These are phyloP conservation scores for Synergus umbraculus DNA, from an alignment of 2,888 invertebrate genomes.

Conservation along the genomic window DNA sequence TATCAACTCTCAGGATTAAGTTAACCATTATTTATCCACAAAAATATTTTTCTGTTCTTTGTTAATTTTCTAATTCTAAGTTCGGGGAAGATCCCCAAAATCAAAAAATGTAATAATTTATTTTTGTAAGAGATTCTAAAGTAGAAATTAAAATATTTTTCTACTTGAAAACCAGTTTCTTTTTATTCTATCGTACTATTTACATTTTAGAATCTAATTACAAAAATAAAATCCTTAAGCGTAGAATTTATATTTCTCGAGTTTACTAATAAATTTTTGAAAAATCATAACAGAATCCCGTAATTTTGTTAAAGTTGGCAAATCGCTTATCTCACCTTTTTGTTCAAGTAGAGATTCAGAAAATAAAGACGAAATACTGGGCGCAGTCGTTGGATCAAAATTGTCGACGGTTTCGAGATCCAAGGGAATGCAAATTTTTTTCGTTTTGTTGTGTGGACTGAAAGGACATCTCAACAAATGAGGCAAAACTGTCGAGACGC, in stretches of 20 bases:
- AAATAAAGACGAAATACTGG: constrained; percentile 83
- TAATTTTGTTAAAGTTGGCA: neutral
- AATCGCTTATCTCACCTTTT: constrained; percentile 74
- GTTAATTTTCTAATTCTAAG: neutral
- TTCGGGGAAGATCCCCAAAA: neutral
- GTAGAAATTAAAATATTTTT: neutral
- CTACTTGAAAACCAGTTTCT: neutral
- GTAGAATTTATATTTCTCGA: constrained; percentile 14
- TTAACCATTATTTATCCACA: no score
- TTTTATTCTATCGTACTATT: neutral
- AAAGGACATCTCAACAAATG: constrained; percentile 99
- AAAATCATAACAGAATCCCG: neutral
- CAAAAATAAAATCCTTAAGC: neutral
- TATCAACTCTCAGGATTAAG: neutral
- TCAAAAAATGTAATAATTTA: neutral
- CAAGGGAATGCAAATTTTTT: constrained; percentile 94
- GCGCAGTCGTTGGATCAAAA: constrained; percentile 87
- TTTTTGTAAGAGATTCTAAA: constrained; percentile 2
- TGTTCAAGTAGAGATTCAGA: constrained; percentile 82
- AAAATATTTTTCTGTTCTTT: no score
- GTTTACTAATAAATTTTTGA: neutral
- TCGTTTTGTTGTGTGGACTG: constrained; percentile 98
- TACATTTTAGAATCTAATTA: neutral
- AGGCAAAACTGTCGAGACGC: constrained; percentile 96
- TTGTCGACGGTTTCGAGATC: constrained; percentile 84